Base-by-base conservation (phyloP, 2,113 vertebrate genomes). In the Eonycteris spelaea region DNA sequence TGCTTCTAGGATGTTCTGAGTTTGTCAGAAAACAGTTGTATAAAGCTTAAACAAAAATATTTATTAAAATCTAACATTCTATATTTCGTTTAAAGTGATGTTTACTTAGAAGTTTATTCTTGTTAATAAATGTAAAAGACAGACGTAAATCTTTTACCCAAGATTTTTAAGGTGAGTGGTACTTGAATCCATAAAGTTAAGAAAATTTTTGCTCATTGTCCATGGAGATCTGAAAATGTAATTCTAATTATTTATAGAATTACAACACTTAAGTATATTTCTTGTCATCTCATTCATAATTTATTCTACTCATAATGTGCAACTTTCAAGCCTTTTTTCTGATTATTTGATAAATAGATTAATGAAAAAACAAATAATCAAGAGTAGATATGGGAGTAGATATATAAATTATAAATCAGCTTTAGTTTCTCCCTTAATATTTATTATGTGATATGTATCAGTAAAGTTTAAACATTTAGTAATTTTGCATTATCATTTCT, bases 41-140 rank as follows among this genome's bases (percentile, higher is more conserved):
- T n/a, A 77, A 96, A 95, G 12, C 48, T 33, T 45, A 87, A 86
- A 65, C 51, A 70, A 71, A 97, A 94, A 65, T 61, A 91, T 55
- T 86, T 87, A 67, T 86, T 88, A 85, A 67, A 94, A 63, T 95
- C 53, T 95, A 86, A 45, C 43, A 59, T 43, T 30, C 40, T 93
- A 6, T 1, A 57, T 43, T 90, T 95, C 57, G 22, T 92, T 90
- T 92, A 59, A 91, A 88, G 38, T 80, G 33, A 26, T 83, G 24
- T 53, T 95, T 92, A 24, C 55, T 88, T 70, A 40, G 1, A 48
- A 51, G 59, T 85, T 91, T 86, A 38, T 74, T 68, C 1, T 91
- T 83, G 35, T 94, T 79, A 74, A 38, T 30, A 87, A 57, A 53
- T 92, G 95, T 88, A 53, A 90, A 95, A 93, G 35, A 73, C 13